Conservation (phyloP, 2,888 invertebrate species). For the Cantharis flavilabris region DNA sequence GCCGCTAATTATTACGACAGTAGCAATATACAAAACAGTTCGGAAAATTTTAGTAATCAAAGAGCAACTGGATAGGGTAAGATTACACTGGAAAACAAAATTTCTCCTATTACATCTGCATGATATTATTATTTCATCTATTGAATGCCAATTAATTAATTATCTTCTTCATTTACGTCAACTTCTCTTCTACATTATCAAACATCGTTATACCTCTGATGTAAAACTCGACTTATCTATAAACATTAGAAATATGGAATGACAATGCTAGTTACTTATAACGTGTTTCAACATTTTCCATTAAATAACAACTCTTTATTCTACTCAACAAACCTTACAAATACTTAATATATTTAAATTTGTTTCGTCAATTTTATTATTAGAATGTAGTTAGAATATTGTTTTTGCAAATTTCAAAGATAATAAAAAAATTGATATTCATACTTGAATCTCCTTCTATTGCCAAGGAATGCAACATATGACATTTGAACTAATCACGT, state of each 20-base stretch:
- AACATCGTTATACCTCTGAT: not conserved
- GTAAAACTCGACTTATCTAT: not conserved
- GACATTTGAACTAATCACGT: not conserved
- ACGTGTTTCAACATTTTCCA: not conserved
- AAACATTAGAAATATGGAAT: not conserved
- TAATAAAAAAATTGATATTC: not conserved
- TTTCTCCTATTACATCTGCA: not conserved
- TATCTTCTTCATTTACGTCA: not conserved
- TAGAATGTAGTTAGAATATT: not conserved
- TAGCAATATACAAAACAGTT: constrained; percentile 48
- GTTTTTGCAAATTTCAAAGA: not conserved
- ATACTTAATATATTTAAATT: not conserved
- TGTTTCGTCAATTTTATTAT: not conserved
- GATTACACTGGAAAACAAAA: not conserved
- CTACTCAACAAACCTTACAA: not conserved
- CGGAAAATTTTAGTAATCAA: constrained; percentile 27
- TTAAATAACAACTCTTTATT: not conserved
- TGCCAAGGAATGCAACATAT: not conserved
- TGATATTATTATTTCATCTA: not conserved
- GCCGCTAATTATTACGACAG: constrained; percentile 55
- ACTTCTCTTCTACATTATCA: not conserved
- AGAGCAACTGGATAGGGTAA: constrained; percentile 26
- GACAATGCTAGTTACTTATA: not conserved
- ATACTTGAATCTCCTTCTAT: not conserved
- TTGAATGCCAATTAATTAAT: not conserved